Evolutionary conservation across 2,888 invertebrate genomes (phyloP).

Genomic region (Tiphia femorata): DNA sequence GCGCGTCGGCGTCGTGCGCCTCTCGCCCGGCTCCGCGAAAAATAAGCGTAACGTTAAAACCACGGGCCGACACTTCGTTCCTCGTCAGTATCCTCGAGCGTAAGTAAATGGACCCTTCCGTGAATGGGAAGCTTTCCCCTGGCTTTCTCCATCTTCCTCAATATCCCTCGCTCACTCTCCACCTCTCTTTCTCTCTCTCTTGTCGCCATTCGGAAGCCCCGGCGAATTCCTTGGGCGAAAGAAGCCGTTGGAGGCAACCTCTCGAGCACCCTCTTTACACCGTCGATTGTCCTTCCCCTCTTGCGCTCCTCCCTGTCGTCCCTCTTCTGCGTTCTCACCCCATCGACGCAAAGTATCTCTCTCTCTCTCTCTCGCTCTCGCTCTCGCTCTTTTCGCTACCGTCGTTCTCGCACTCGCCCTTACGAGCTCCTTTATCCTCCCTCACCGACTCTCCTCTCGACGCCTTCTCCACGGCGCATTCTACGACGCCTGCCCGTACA

Average conservation of each 20-base stretch:
- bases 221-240: constrained; percentile 15
- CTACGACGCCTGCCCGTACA: constrained; percentile 9
- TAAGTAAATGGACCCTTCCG: constrained; percentile 21
- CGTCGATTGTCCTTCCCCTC: constrained; percentile 4
- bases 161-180: neutral
- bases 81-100: constrained; percentile 16
- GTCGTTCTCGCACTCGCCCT: constrained; percentile 3
- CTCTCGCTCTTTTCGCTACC: constrained; percentile 1
- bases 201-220: constrained; percentile 3
- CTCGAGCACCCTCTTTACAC: constrained; percentile 7
- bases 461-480: neutral
- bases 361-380: neutral
- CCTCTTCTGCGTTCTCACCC: neutral
- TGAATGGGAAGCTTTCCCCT: constrained; percentile 1
- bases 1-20: no score
- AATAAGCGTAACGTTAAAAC: constrained; percentile 20
- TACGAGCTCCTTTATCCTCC: neutral
- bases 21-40: no score
- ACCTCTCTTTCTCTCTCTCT: constrained; percentile 1
- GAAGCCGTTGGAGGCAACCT: constrained; percentile 9
- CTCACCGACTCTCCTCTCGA: neutral
- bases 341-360: neutral
- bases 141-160: neutral
- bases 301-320: neutral
- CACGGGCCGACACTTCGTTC: constrained; percentile 19